Conservation (phyloP, 1,140 invertebrate genomes). For the Dinoponera quadriceps region DNA sequence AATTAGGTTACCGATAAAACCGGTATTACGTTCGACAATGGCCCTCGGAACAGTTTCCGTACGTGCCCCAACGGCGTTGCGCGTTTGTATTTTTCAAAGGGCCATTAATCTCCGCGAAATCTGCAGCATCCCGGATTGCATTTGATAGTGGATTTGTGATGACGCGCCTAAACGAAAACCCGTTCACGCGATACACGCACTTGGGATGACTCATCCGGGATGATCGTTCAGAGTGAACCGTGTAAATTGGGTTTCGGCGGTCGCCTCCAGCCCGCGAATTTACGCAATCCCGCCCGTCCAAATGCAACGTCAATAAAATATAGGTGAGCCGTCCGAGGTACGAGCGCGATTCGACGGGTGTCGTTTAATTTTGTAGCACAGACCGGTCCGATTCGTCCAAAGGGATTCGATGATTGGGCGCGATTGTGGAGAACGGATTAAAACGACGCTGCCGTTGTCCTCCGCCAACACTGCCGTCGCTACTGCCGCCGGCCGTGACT, state of each 20-base stretch:
- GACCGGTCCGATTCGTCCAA: slow-evolving; percentile 39
- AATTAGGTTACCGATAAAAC: slow-evolving; percentile 22
- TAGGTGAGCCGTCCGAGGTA: slow-evolving; percentile 52
- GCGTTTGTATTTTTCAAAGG: slow-evolving; percentile 41
- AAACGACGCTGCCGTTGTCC: slow-evolving; percentile 18
- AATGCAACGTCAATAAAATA: slow-evolving; percentile 67
- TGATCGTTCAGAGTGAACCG: slow-evolving; percentile 49
- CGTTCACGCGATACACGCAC: slow-evolving; percentile 29
- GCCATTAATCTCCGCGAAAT: slow-evolving; percentile 37
- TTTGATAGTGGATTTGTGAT: slow-evolving; percentile 36
- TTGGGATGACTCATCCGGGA: slow-evolving; percentile 42
- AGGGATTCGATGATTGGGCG: slow-evolving; percentile 59
- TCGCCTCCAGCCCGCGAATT: slow-evolving; percentile 62
- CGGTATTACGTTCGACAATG: background rate
- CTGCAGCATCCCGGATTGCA: slow-evolving; percentile 8
- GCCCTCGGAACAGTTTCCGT: too few relatives aligned
- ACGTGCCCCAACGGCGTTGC: background rate
- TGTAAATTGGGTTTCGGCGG: slow-evolving; percentile 57
- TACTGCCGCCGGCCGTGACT: background rate
- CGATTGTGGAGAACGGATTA: slow-evolving; percentile 59
- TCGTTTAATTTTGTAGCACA: slow-evolving; percentile 59
- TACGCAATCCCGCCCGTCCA: slow-evolving; percentile 58
- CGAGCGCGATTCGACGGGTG: slow-evolving; percentile 43
- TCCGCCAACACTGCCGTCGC: too few relatives aligned
- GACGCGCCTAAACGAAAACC: slow-evolving; percentile 31